Conservation (phyloP, 2,797 vertebrate species). For the Phoebastria nigripes region DNA sequence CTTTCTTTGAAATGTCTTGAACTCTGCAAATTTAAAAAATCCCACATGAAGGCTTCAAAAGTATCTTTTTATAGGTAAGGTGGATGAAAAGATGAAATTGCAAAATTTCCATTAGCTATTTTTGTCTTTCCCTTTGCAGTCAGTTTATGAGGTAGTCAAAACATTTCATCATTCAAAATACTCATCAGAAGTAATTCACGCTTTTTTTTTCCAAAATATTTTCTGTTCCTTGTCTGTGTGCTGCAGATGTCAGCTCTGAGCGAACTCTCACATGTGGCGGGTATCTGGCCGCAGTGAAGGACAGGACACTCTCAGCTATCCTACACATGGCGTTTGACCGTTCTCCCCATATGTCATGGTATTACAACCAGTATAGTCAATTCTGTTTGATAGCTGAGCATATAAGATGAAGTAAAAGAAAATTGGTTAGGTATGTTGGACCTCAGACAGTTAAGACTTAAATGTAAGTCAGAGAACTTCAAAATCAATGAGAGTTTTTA, state of each 20-base stretch:
- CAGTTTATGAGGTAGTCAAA: constrained; percentile 22
- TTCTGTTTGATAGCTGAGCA: constrained; percentile 55
- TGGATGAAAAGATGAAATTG: neutral
- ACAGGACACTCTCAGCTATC: neutral
- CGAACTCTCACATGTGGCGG: neutral
- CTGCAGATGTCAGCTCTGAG: constrained; percentile 36
- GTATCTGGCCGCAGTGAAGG: neutral
- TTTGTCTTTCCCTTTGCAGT: neutral
- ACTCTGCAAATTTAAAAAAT: neutral
- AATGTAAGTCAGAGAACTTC: constrained; percentile 62
- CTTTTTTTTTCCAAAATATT: neutral
- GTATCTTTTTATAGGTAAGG: neutral
- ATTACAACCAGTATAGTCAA: constrained; percentile 46
- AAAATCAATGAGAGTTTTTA: constrained; percentile 66
- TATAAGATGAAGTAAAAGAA: constrained; percentile 63
- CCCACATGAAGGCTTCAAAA: neutral
- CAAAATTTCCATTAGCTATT: neutral
- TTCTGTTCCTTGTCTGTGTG: neutral
- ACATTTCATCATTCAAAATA: constrained; percentile 10
- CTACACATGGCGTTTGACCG: neutral
- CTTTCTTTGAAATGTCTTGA: neutral
- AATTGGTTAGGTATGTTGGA: constrained; percentile 59
- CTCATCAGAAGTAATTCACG: neutral
- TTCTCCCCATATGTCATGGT: constrained; percentile 42
- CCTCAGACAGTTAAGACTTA: constrained; percentile 56